Base-by-base conservation (phyloP, 2,888 invertebrate species). In the Bembecia ichneumoniformis region DNA sequence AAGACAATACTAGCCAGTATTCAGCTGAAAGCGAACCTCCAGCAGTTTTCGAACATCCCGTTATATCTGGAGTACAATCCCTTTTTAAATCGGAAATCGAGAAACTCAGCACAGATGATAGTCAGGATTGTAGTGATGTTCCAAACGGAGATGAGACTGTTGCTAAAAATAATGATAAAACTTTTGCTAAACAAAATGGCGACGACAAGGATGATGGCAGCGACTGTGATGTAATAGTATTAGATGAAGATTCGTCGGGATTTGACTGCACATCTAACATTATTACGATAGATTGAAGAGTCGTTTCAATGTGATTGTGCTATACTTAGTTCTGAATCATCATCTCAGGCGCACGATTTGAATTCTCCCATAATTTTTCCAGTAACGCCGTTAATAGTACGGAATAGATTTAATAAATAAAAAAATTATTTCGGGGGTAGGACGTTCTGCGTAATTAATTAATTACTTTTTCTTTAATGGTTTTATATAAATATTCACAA, bases 31-130 rank as follows among this genome's bases (percentile, higher is more conserved):
- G 67, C 11, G 68, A 74, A 48, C 62, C 63, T 14, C 60, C 68
- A 3, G 51, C 75, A 20, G 74, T 74, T 43, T 58, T 68, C 44
- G 77, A 79, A 46, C 75, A 82, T 1, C 83, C 84, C 0, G 77
- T 86, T 3, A 86, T 86, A 61, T 87, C 84, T 0, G 83, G 83
- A 49, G 84, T 87, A 3, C 62, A 84, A 9, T 86, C 86, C 1
- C 66, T 84, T 0, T 82, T 71, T 52, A n/a, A 46, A 44, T 14
- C 69, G 77, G 51, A 66, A 68, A 9, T 68, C 73, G 20, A 65
- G 68, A 34, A 61, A 55, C 1, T 43, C 40, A 47, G 53, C 45
- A 50, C 40, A 43, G 17, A 47, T 46, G 43, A 44, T 17, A 36
- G 3, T 34, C 43, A 50, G 9, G 46, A 49, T 17, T 45, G 20